Percentiles rank a stretch among this genome's conserved stretches.
Conservation (phyloP, 2,113 vertebrate genomes). For the Pseudonaja textilis region DNA sequence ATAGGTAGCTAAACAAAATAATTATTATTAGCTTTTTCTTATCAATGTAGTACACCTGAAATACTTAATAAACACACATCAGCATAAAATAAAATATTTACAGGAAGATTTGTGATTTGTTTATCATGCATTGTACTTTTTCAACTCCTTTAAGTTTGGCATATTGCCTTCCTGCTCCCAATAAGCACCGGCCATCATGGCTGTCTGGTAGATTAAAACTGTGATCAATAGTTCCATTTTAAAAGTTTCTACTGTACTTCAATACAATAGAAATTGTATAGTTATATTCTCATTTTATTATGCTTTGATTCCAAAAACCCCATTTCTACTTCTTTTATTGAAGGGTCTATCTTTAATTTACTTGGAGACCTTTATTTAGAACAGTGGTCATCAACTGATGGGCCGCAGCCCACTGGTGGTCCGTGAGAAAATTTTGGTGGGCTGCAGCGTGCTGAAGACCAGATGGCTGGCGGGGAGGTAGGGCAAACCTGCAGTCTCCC, state of each 20-base stretch:
- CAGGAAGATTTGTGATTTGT: background rate
- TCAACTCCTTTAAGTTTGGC: background rate
- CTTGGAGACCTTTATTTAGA: background rate
- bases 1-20: background rate
- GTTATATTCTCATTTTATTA: background rate
- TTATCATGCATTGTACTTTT: background rate
- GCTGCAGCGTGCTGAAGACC: too few relatives aligned
- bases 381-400: too few relatives aligned
- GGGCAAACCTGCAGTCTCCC: too few relatives aligned
- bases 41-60: background rate
- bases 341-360: background rate
- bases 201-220: background rate
- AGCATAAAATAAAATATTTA: background rate
- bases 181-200: background rate
- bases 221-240: background rate
- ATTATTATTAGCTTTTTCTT: background rate
- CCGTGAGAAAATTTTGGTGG: too few relatives aligned
- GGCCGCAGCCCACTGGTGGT: too few relatives aligned
- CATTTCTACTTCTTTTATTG: background rate
- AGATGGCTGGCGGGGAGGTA: too few relatives aligned
- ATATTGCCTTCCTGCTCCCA: background rate
- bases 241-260: background rate
- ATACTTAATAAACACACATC: background rate
- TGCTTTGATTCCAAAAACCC: background rate
- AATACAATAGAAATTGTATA: background rate